Evolutionary conservation across 2,888 invertebrate species (phyloP), one percentile per base, ranked within the genome.

Genomic region (Ophraella communa): DNA sequence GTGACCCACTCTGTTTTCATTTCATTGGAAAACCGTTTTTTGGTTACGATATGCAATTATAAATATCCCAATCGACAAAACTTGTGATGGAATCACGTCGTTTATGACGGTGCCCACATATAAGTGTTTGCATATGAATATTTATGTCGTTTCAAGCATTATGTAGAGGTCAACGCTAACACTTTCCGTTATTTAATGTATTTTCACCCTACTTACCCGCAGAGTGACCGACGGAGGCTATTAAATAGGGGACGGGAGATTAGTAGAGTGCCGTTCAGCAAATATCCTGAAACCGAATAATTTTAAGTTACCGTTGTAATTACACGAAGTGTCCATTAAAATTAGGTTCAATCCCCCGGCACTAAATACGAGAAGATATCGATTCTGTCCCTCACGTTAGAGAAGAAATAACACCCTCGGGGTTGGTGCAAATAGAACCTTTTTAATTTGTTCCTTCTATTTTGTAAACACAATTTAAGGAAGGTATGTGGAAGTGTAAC

Each of bases 141-240:
- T 45, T 45, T 45, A 45, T 45, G 21, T 45, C 20, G 45, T 21
- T 45, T 21, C 21, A n/a, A n/a, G 21, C 20, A 20, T 45, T 21
- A 39, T 14, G 45, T 45, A 45, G 3, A 21, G 45, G 45, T 45
- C 45, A 45, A 20, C 21, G 4, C 1, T 5, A 20, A 45, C 11
- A 45, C n/a, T 45, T 45, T 45, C 20, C 45, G 39, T 39, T 39
- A 39, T 39, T 17, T 45, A 45, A 45, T 45, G 45, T 45, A 45
- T 20, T 45, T 45, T 45, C 45, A 21, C 45, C 45, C 45, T 11
- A 20, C 45, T 10, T 21, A 10, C 21, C 45, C 21, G 21, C 45
- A 45, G 45, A 45, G 45, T 45, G 45, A 21, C 45, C 45, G 21
- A 21, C 5, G 14, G 14, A 45, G 45, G 20, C 21, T 45, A 21